phyloP scores from a whole-genome alignment of 2,797 vertebrate genomes.

The Chiroxiphia lanceolata region DNA sequence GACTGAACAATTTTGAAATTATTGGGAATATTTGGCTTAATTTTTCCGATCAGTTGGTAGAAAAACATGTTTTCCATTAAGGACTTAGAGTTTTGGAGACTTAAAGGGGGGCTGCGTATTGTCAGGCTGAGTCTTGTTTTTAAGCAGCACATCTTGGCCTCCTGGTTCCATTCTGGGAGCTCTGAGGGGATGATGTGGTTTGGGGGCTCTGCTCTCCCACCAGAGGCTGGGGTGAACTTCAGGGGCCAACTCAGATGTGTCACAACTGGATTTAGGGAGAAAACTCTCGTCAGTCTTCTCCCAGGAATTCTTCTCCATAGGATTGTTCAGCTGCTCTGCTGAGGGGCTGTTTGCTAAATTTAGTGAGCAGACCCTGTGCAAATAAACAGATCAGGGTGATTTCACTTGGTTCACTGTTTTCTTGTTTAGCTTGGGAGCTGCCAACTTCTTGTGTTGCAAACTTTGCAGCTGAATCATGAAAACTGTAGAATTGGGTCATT shows the following conservation, averaged over 20 bases:
- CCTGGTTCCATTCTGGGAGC: not conserved
- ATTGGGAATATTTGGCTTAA: not conserved
- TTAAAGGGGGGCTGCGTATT: not conserved
- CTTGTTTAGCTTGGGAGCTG: not conserved
- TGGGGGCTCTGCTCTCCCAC: not conserved
- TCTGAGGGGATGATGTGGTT: not conserved
- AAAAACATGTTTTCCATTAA: conserved; percentile 10
- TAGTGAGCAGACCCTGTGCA: not conserved
- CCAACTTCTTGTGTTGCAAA: not conserved
- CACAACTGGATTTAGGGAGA: not conserved
- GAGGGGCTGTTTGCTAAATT: not conserved
- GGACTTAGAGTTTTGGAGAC: not conserved
- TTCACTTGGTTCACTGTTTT: not conserved
- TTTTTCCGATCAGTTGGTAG: not conserved
- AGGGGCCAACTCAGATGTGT: not conserved
- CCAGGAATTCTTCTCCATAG: not conserved
- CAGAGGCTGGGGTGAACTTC: not conserved
- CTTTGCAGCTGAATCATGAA: not conserved
- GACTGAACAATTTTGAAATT: not conserved
- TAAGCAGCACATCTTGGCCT: not conserved
- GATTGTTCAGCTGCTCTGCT: not conserved
- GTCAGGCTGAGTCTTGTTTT: not conserved
- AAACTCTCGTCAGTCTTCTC: not conserved
- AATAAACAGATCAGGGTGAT: not conserved
- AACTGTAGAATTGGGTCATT: not conserved